Evolutionary conservation across 2,113 vertebrate genomes (phyloP), one percentile per base, ranked within the genome.

Genomic region (Thalassarche chlororhynchos): DNA sequence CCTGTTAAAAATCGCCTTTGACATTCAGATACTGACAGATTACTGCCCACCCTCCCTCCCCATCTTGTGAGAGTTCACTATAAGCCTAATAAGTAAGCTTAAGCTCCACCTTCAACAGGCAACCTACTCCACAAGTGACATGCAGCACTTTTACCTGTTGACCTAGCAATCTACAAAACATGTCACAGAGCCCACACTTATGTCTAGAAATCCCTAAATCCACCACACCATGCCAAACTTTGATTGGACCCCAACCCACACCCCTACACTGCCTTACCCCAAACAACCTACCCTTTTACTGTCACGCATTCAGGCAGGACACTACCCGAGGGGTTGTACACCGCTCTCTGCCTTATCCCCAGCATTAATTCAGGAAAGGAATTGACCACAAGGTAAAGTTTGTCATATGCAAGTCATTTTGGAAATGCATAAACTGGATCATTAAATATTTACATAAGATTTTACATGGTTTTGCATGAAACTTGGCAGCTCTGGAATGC

Each of bases 381-480:
- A 65, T 6, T 72, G 65, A 92, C 66, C 75, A 85, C 75, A 76
- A 88, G 75, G 82, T 83, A 71, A 92, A 93, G 57, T 65, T 83
- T 90, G 57, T 70, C 38, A 79, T 24, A 79, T 51, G 42, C 64
- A 87, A 82, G 51, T 38, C 6, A 72, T 86, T 96, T 57, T 77
- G 62, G 52, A 85, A 90, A 80, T 69, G 84, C 1, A 1, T 92
- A 89, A 93, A 95, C 80, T 65, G 32, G n/a, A 77, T 74, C 26
- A 60, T 86, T 94, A 88, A 94, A 92, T 96, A 96, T 97, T 96
- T 96, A 96, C 52, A 49, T 49, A 89, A 92, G n/a, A 77, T 36
- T 49, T 61, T 77, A 57, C 60, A 74, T 23, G 44, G 34, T 29
- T 92, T 93, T 96, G 54, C 68, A 89, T 57, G 55, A 84, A 95